Conservation (phyloP, 2,888 invertebrate species). For the Andrena bicolor region DNA sequence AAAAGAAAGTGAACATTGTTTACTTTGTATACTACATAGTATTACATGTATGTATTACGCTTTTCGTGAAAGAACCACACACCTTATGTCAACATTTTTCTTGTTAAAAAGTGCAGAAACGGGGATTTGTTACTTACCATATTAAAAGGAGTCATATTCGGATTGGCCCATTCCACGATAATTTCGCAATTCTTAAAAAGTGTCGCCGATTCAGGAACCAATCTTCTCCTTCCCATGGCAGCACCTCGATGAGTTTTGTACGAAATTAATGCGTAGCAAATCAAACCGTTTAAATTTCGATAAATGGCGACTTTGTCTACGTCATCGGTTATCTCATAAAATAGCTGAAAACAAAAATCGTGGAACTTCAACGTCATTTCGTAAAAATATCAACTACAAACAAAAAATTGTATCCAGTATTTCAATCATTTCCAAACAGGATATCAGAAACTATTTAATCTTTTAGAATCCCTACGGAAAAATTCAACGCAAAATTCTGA, state of each 20-base stretch:
- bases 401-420: too few species aligned
- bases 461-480: too few species aligned
- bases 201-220: conserved; percentile 84
- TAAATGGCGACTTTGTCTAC: conserved; percentile 78
- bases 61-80: not conserved
- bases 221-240: conserved; percentile 86
- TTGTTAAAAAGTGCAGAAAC: not conserved
- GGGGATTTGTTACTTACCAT: conserved; percentile 74
- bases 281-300: conserved; percentile 68
- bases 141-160: conserved; percentile 72
- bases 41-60: too few species aligned
- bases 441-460: too few species aligned
- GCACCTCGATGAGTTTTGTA: conserved; percentile 90
- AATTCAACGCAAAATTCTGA: too few species aligned
- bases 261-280: conserved; percentile 90
- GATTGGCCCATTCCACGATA: conserved; percentile 81
- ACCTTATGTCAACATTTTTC: not conserved
- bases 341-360: conserved; percentile 71
- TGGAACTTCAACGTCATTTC: too few species aligned
- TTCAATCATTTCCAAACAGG: too few species aligned
- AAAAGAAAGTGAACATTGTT: too few species aligned
- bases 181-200: conserved; percentile 76
- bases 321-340: conserved; percentile 76
- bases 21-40: too few species aligned
- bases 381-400: too few species aligned